Base-by-base conservation (phyloP, 2,888 invertebrate genomes). In the Troides aeacus region DNA sequence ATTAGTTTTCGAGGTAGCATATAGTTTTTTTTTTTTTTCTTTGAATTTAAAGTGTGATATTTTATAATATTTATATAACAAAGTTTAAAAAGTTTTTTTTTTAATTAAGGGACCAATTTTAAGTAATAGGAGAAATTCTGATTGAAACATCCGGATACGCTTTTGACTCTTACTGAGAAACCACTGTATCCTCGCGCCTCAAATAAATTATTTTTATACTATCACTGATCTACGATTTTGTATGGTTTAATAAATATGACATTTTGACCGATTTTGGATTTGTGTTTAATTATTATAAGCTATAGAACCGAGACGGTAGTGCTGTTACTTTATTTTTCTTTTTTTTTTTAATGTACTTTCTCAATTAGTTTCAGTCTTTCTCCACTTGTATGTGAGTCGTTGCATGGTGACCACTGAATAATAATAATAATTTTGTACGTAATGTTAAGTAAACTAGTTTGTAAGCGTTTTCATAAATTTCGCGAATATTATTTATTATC, bases 31-130 rank as follows among this genome's bases (percentile, higher is more conserved):
- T 21, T 21, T 88, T 39, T 89, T 86, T 88, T 82, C 82, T 89
- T 92, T 90, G 90, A 92, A 91, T 91, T 90, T 90, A 91, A 92
- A 90, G 92, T 92, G 92, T 92, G 92, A 92, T 92, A 92, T 92
- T 92, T 92, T 91, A 89, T 90, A 90, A 89, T 91, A 91, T 91
- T 91, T 90, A 91, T 91, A 89, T 90, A 90, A 90, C 86, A 91
- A 90, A 90, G 90, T 90, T 90, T 84, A 63, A 57, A 70, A 90
- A 87, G 89, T 89, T 91, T 90, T 88, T 90, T 88, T 90, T 90
- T 86, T 90, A 92, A 92, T 39, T 39, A 39, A 39, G 39, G 92
- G 92, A 92, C 92, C 92, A 92, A 92, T 92, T 91, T 84, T 92
- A 88, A 86, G 84, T 87, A 87, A 88, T 90, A 92, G 90, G 88